Evolutionary conservation across 2,888 invertebrate species (phyloP).

Genomic region (Abrostola triplasia): DNA sequence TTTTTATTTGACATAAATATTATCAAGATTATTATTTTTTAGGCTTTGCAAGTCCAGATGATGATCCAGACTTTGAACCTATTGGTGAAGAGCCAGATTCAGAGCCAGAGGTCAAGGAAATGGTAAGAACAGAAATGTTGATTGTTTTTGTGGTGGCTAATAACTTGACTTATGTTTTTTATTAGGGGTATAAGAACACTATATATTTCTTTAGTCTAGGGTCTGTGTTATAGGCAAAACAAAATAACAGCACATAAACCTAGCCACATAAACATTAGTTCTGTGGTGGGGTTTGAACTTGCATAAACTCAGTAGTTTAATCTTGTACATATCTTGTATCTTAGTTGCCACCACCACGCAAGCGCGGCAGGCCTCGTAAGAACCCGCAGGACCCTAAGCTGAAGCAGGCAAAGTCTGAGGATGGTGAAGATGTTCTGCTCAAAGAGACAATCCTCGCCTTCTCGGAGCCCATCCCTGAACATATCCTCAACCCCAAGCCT

Average conservation of each 20-base stretch:
- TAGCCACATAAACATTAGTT: too few relatives aligned
- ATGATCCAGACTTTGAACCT: slow-evolving; percentile 79
- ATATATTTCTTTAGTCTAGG: too few relatives aligned
- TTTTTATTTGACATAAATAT: neutral
- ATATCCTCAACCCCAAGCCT: slow-evolving; percentile 81
- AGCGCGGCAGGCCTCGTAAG: slow-evolving; percentile 82
- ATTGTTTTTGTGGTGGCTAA: too few relatives aligned
- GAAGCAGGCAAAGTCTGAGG: slow-evolving; percentile 58
- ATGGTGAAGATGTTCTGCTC: slow-evolving; percentile 79
- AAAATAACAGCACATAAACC: too few relatives aligned
- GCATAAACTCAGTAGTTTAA: too few relatives aligned
- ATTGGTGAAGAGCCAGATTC: slow-evolving; percentile 56
- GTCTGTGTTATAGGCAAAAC: too few relatives aligned
- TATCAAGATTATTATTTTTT: slow-evolving; percentile 30
- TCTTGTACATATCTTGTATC: neutral
- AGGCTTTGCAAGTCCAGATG: slow-evolving; percentile 62
- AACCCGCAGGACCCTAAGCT: slow-evolving; percentile 42
- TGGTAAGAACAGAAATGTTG: slow-evolving; percentile 22
- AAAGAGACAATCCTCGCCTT: slow-evolving; percentile 85
- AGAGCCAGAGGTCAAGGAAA: slow-evolving; percentile 64
- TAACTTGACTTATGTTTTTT: too few relatives aligned
- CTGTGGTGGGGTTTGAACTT: too few relatives aligned
- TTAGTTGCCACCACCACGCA: slow-evolving; percentile 53
- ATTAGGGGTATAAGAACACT: too few relatives aligned
- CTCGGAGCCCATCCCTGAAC: slow-evolving; percentile 84